These are phyloP conservation scores for Theristicus caerulescens DNA, from an alignment of 2,113 vertebrate species.

Conservation along the genomic window DNA sequence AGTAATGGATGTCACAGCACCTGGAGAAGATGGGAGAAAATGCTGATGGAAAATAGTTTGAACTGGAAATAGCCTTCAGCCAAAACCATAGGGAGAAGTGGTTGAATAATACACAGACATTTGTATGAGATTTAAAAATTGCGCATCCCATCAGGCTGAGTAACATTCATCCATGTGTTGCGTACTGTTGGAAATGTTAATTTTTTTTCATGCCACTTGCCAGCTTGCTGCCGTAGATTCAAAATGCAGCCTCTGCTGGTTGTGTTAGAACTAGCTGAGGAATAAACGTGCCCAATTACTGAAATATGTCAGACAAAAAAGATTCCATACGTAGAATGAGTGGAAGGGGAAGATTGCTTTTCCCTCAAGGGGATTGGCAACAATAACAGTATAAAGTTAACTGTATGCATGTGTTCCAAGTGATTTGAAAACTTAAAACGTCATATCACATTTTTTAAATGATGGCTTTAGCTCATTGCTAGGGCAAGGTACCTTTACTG, in stretches of 20 bases:
- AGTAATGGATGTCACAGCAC: background rate
- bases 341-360: constrained; percentile 24
- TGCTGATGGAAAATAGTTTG: background rate
- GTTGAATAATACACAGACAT: background rate
- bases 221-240: constrained; percentile 23
- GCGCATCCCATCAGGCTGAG: background rate
- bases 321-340: background rate
- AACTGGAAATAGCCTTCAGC: background rate
- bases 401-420: constrained; percentile 2
- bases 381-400: background rate
- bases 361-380: constrained; percentile 25
- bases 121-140: constrained; percentile 20
- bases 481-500: background rate
- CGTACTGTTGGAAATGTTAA: constrained; percentile 5
- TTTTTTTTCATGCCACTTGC: constrained; percentile 33
- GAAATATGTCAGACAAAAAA: constrained; percentile 59
- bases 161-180: constrained; percentile 42
- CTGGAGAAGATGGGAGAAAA: background rate
- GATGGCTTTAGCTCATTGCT: background rate
- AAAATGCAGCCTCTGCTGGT: constrained; percentile 28
- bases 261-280: constrained; percentile 45
- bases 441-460: background rate
- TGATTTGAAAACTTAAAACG: background rate
- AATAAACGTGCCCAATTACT: constrained; percentile 45
- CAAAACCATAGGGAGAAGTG: background rate